phyloP scores from a whole-genome alignment of 2,113 vertebrate species.

The Suncus etruscus region DNA sequence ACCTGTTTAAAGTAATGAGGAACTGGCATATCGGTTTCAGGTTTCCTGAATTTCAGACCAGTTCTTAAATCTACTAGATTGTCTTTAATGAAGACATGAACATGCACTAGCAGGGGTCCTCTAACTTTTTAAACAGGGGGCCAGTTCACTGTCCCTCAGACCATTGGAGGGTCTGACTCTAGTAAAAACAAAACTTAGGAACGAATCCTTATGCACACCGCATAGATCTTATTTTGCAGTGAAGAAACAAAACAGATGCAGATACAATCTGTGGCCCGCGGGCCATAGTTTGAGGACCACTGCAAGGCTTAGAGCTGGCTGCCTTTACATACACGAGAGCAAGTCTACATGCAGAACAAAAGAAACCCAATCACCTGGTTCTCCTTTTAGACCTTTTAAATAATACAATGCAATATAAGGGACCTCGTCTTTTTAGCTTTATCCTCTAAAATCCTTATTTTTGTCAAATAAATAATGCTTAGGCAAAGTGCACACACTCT shows the following conservation, averaged over 20 bases:
- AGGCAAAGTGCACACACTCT: conserved; percentile 59
- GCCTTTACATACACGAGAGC: conserved; percentile 55
- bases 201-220: too few species aligned
- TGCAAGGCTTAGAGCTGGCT: conserved; percentile 73
- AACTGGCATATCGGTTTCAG: not conserved
- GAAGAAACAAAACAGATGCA: too few species aligned
- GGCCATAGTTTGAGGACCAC: too few species aligned
- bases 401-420: conserved; percentile 62
- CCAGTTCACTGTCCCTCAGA: too few species aligned
- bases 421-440: conserved; percentile 65
- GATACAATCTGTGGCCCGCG: too few species aligned
- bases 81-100: conserved; percentile 47
- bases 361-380: conserved; percentile 44
- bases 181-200: too few species aligned
- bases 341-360: conserved; percentile 65
- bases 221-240: too few species aligned
- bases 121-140: too few species aligned
- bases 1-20: conserved; percentile 40
- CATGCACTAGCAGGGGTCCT: not conserved
- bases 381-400: conserved; percentile 55
- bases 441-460: conserved; percentile 78
- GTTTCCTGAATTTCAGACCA: conserved; percentile 39
- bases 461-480: conserved; percentile 70
- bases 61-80: conserved; percentile 31
- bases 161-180: too few species aligned